Evolutionary conservation across 2,797 vertebrate genomes (phyloP).

Genomic region (Sebastes dallii): DNA sequence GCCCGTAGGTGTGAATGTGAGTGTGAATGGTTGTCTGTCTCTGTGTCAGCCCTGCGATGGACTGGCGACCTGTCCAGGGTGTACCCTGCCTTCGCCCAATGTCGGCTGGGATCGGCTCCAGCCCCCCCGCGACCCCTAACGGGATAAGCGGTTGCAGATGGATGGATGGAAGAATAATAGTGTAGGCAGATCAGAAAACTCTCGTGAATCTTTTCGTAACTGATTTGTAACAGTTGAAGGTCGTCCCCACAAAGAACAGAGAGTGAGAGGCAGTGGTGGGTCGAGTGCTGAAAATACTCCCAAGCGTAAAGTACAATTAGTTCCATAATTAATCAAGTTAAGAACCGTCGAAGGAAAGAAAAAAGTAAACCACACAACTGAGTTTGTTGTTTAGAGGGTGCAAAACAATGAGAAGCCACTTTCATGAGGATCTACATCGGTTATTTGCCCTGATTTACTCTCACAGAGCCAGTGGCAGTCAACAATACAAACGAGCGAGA

Average conservation of each 20-base stretch:
- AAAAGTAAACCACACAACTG: background rate
- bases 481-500: constrained; percentile 33
- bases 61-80: too few relatives aligned
- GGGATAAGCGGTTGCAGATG: too few relatives aligned
- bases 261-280: background rate
- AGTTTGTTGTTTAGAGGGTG: background rate
- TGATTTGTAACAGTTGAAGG: background rate
- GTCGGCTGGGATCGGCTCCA: too few relatives aligned
- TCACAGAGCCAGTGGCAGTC: constrained; percentile 22
- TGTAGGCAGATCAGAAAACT: background rate
- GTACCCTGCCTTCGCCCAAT: too few relatives aligned
- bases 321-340: background rate
- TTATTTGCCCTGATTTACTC: constrained; percentile 39
- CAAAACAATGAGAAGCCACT: background rate
- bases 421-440: background rate
- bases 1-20: too few relatives aligned
- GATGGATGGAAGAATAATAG: too few relatives aligned
- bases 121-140: too few relatives aligned
- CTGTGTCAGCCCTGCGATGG: too few relatives aligned
- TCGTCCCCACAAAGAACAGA: background rate
- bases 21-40: too few relatives aligned
- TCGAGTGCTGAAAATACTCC: background rate
- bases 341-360: background rate
- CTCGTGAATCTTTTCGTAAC: background rate
- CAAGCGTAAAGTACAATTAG: background rate